These are phyloP conservation scores for Noctua janthina DNA, from an alignment of 2,888 invertebrate species.

Conservation along the genomic window DNA sequence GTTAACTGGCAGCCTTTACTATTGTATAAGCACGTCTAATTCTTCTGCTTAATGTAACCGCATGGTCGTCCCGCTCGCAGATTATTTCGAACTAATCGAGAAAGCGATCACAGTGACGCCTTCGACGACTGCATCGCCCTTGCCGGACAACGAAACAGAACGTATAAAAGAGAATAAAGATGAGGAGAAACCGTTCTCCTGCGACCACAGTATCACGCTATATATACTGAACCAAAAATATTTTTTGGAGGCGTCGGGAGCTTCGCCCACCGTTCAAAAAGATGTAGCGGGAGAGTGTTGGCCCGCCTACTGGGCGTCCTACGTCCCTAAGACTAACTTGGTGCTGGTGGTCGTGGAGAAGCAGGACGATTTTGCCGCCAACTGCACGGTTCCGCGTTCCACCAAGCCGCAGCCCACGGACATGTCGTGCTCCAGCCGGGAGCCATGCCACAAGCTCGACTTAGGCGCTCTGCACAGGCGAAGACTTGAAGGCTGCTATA, in stretches of 20 bases:
- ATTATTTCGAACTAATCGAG: conserved; percentile 75
- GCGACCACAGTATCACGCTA: conserved; percentile 93
- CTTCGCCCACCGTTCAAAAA: conserved; percentile 77
- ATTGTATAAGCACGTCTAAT: conserved; percentile 72
- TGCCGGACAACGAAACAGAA: conserved; percentile 73
- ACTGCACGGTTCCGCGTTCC: conserved; percentile 91
- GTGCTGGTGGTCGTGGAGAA: conserved; percentile 93
- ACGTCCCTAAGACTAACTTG: conserved; percentile 94
- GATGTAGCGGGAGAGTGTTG: conserved; percentile 78
- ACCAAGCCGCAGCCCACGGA: conserved; percentile 87
- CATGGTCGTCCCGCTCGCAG: conserved; percentile 79
- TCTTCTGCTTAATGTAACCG: conserved; percentile 84
- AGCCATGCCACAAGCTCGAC: conserved; percentile 94
- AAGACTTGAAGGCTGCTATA: conserved; percentile 94
- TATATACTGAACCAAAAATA: conserved; percentile 92
- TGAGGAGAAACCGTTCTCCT: conserved; percentile 89
- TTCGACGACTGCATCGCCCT: conserved; percentile 70
- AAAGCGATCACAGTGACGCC: conserved; percentile 74
- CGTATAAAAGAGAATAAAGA: conserved; percentile 84
- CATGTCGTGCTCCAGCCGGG: conserved; percentile 84
- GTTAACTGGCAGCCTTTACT: conserved; percentile 55
- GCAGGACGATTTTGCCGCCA: conserved; percentile 68
- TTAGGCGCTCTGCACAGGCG: conserved; percentile 92
- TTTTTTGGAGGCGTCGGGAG: conserved; percentile 81
- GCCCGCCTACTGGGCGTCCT: conserved; percentile 92